phyloP scores from a whole-genome alignment of 2,113 vertebrate species.

The Sturnira hondurensis region DNA sequence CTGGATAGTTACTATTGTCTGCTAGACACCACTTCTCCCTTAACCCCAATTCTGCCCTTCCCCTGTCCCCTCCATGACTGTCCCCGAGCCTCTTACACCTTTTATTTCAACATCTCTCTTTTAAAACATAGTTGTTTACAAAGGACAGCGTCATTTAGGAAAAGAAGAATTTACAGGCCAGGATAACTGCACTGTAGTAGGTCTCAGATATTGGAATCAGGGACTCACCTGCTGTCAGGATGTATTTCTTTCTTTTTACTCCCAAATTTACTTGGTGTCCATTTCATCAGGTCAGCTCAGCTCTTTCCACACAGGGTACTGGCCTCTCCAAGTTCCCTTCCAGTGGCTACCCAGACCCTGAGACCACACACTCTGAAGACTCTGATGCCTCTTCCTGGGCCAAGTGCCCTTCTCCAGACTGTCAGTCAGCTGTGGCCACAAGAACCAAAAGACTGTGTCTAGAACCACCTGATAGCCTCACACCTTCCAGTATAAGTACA shows the following conservation, averaged over 20 bases:
- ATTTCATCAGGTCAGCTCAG: neutral
- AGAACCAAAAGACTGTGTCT: neutral
- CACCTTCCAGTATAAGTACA: neutral
- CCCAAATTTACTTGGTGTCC: neutral
- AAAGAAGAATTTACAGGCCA: neutral
- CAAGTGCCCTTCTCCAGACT: neutral
- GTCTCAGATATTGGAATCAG: neutral
- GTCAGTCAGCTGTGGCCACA: neutral
- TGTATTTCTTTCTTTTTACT: neutral
- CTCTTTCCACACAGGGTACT: neutral
- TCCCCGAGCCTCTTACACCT: neutral
- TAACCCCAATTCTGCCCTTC: neutral
- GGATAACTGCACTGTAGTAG: no score
- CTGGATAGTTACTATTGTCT: no score
- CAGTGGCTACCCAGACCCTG: neutral
- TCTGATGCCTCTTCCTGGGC: neutral
- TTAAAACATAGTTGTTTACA: neutral
- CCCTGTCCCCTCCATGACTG: neutral
- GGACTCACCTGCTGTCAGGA: neutral
- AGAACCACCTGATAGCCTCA: neutral
- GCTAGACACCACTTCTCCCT: neutral
- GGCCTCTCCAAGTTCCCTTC: neutral
- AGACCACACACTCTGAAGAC: neutral
- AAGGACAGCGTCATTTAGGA: neutral
- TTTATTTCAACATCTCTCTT: neutral